Conservation (phyloP, 2,113 vertebrate species). For the Hypanus sabinus region DNA sequence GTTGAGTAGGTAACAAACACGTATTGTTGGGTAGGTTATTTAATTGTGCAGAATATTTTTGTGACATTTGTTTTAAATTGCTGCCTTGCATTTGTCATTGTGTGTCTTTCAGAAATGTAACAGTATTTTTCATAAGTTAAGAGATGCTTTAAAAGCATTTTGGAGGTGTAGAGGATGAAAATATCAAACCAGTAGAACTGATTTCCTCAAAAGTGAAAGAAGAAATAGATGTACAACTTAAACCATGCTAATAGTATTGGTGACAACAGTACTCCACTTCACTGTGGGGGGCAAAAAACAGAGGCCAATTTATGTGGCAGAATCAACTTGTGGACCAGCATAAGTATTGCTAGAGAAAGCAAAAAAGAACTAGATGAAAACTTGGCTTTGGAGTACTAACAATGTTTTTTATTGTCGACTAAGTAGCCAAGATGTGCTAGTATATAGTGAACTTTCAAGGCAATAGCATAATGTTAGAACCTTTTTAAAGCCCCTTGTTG, state of each 20-base stretch:
- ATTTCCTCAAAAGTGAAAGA: background rate
- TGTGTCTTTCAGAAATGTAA: constrained; percentile 30
- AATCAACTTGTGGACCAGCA: background rate
- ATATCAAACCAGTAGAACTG: constrained; percentile 8
- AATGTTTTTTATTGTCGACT: background rate
- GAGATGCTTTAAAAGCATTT: constrained; percentile 1
- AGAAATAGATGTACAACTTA: background rate
- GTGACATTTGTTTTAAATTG: constrained; percentile 30
- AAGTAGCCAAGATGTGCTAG: background rate
- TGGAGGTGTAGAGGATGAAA: too few relatives aligned
- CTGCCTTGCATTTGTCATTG: constrained; percentile 36
- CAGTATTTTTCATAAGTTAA: background rate
- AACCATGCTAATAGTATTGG: background rate
- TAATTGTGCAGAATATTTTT: constrained; percentile 36
- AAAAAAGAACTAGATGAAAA: background rate
- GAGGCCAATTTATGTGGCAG: background rate
- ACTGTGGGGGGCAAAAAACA: background rate
- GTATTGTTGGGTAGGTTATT: constrained; percentile 32
- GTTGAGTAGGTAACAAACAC: background rate
- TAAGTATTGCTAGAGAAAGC: background rate
- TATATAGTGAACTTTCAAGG: background rate
- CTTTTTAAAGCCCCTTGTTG: background rate
- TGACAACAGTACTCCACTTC: background rate
- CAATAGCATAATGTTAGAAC: background rate
- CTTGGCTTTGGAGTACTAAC: background rate